These are phyloP conservation scores for Triplophysa yarkandensis DNA, from an alignment of 2,797 vertebrate genomes.

Conservation along the genomic window DNA sequence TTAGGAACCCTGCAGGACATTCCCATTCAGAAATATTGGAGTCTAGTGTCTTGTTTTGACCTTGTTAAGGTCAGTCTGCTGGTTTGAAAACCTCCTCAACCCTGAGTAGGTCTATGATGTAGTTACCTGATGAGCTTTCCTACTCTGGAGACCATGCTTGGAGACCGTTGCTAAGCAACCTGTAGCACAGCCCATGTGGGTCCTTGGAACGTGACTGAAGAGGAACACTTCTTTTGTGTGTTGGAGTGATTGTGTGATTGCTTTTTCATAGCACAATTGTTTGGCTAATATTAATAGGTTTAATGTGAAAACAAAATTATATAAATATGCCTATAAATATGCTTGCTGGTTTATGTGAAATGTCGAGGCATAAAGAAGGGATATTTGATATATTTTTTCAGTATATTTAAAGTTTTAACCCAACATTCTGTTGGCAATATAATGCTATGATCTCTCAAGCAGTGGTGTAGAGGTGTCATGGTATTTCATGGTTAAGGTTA, in stretches of 20 bases:
- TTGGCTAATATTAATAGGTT: not conserved
- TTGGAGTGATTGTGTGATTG: not conserved
- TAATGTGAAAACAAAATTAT: not conserved
- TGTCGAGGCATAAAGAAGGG: not conserved
- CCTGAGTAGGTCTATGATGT: slow-evolving; percentile 54
- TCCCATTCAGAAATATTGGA: slow-evolving; percentile 49
- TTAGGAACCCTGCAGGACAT: slow-evolving; percentile 40
- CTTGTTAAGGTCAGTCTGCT: not conserved
- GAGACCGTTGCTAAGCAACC: slow-evolving; percentile 76
- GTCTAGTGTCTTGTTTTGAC: slow-evolving; percentile 8
- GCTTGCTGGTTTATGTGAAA: not conserved
- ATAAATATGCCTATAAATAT: not conserved
- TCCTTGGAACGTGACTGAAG: slow-evolving; percentile 43
- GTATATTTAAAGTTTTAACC: not conserved
- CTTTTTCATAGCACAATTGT: slow-evolving; percentile 1
- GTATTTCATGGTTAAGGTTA: not conserved
- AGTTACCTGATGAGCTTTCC: slow-evolving; percentile 72
- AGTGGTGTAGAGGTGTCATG: not conserved
- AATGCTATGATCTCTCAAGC: not conserved
- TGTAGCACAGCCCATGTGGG: slow-evolving; percentile 64
- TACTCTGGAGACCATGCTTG: slow-evolving; percentile 60
- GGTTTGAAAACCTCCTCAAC: slow-evolving; percentile 20
- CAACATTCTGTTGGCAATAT: not conserved
- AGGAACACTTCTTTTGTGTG: not conserved
- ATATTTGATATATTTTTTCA: not conserved